Percentiles rank a stretch among this genome's conserved stretches.
These are phyloP conservation scores for Parasteatoda lunata DNA, from an alignment of 2,888 invertebrate species.

Conservation along the genomic window DNA sequence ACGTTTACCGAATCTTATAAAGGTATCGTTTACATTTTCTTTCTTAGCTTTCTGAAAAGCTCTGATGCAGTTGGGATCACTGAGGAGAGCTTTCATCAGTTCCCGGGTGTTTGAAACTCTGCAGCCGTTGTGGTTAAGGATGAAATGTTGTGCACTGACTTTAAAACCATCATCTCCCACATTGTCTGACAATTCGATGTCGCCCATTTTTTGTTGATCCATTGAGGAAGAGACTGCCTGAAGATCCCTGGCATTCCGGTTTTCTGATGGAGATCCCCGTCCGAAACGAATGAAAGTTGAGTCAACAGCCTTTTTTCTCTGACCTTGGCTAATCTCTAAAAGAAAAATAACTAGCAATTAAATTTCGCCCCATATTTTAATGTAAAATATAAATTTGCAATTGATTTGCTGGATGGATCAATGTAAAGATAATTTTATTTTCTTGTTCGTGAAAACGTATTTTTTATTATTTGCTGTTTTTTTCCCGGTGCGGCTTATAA, in stretches of 20 bases:
- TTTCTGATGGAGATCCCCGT: conserved; percentile 29
- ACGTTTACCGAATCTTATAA: conserved; percentile 65
- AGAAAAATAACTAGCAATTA: background rate
- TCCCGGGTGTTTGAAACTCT: conserved; percentile 26
- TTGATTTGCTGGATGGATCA: too few species aligned
- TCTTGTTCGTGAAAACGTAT: too few species aligned
- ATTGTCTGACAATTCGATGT: background rate
- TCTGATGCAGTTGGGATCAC: conserved; percentile 46
- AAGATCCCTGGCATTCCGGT: conserved; percentile 9
- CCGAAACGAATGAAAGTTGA: conserved; percentile 64
- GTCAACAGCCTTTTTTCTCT: conserved; percentile 64
- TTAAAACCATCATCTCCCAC: background rate
- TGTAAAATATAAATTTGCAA: too few species aligned
- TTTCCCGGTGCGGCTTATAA: too few species aligned
- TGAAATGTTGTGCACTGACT: conserved; percentile 13
- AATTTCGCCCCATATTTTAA: background rate
- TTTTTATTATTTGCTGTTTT: too few species aligned
- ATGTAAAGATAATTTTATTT: too few species aligned
- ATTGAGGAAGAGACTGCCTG: background rate
- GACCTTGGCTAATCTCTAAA: conserved; percentile 25
- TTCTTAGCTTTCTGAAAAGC: conserved; percentile 56
- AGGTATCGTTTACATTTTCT: conserved; percentile 64
- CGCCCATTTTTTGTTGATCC: background rate
- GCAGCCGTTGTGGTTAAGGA: conserved; percentile 46
- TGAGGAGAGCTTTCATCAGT: conserved; percentile 44